A percentile compares a stretch with the other conserved stretches of the same genome.
phyloP scores from a whole-genome alignment of 2,888 invertebrate species.

The Dryomyza anilis region DNA sequence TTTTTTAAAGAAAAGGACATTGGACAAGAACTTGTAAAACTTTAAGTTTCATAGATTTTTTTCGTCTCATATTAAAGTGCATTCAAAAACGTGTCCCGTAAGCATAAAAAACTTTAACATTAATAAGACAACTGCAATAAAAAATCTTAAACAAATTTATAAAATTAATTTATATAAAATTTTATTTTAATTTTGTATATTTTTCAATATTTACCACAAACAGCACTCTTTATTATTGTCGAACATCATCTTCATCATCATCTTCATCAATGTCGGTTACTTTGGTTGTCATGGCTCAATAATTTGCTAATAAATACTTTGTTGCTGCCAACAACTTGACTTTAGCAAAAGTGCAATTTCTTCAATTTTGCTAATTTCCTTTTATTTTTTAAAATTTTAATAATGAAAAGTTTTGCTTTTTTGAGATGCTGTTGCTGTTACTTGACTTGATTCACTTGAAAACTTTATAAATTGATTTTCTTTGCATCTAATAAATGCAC shows the following conservation, averaged over 20 bases:
- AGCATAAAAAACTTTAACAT: too few relatives aligned
- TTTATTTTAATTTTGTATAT: not conserved
- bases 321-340: not conserved
- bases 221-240: too few relatives aligned
- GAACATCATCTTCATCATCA: not conserved
- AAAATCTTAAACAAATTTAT: not conserved
- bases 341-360: not conserved
- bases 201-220: not conserved
- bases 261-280: not conserved
- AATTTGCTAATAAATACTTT: slow-evolving; percentile 10
- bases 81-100: too few relatives aligned
- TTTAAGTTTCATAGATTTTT: too few relatives aligned
- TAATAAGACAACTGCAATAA: not conserved
- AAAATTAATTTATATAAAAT: not conserved
- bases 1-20: too few relatives aligned
- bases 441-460: slow-evolving; percentile 12
- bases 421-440: slow-evolving; percentile 3
- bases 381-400: slow-evolving; percentile 3
- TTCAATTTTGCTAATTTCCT: not conserved
- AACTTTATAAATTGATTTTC: slow-evolving; percentile 26
- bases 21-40: too few relatives aligned
- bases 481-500: not conserved
- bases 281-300: not conserved
- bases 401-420: slow-evolving; percentile 6
- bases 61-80: too few relatives aligned